Base-by-base conservation (phyloP, 1,140 invertebrate genomes). In the Hirudo medicinalis region DNA sequence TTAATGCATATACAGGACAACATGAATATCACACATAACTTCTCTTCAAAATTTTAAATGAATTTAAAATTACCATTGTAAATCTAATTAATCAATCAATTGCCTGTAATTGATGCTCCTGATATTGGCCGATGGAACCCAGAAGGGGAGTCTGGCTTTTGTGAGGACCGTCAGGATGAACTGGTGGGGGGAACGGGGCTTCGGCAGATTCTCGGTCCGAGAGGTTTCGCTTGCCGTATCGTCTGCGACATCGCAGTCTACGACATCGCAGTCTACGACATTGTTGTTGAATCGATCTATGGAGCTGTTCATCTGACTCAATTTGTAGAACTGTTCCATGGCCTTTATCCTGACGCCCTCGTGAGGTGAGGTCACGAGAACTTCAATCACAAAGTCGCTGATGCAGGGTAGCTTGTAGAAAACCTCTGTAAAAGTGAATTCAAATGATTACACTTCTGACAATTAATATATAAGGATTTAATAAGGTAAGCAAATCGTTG, bases 111-210 rank as follows among this genome's bases (percentile, higher is more conserved):
- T 84, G 70, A 82, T 79, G 17, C 83, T 82, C 36, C 85, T 76
- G 13, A 82, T 80, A 32, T 77, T 78, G 67, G 80, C 80, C 8
- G 84, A 84, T 6, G 84, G 78, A 25, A 85, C 82, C 85, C 85
- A 86, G 72, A 85, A 80, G 8, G 85, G 85, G n/a, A 86, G 79
- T n/a, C 81, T 82, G 70, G 84, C 83, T 72, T 84, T 83, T 9
- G 85, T 76, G 25, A 86, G 76, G 19, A 84, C 78, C 75, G 83
- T 78, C 20, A 82, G 76, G 22, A 83, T 74, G 74, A 81, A 83
- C 70, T 82, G 78, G 67, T 78, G 78, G n/a, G 80, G 79, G 32
- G 76, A 77, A 69, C 77, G 76, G 2, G 75, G 72, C 36, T 78
- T 67, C 49, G 43, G 68, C 67, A 29, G 19, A 19, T 32, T 25